A percentile compares a stretch with the other conserved stretches of the same genome.
Conservation (phyloP, 2,797 vertebrate genomes). For the Phaenicophaeus curvirostris region DNA sequence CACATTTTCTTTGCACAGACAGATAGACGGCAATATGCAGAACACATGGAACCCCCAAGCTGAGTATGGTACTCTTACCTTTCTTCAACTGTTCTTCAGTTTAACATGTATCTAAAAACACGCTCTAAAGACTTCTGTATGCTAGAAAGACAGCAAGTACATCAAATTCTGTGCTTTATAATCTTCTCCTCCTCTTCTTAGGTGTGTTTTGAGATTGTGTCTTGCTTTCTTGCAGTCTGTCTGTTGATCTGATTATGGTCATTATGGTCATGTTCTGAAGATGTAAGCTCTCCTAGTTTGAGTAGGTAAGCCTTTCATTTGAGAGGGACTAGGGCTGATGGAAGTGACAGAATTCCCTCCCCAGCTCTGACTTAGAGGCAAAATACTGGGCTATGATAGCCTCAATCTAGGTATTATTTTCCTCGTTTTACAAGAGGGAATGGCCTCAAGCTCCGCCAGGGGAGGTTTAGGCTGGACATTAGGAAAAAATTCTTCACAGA, state of each 20-base stretch:
- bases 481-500: too few species aligned
- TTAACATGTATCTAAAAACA: not conserved
- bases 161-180: constrained; percentile 30
- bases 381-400: not conserved
- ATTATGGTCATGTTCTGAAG: not conserved
- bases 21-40: not conserved
- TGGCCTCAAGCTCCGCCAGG: too few species aligned
- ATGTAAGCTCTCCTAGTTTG: not conserved
- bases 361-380: not conserved
- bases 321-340: not conserved
- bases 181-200: constrained; percentile 1
- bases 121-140: not conserved
- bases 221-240: not conserved
- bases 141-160: not conserved
- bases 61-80: not conserved
- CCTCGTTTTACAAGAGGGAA: not conserved
- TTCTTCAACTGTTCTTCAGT: not conserved
- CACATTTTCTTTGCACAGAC: not conserved
- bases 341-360: not conserved
- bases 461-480: too few species aligned
- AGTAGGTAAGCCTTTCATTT: not conserved
- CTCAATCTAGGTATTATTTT: not conserved
- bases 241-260: constrained; percentile 36
- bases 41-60: not conserved
- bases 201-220: not conserved